These are phyloP conservation scores for Diarsia rubi DNA, from an alignment of 2,888 invertebrate genomes.

Conservation along the genomic window DNA sequence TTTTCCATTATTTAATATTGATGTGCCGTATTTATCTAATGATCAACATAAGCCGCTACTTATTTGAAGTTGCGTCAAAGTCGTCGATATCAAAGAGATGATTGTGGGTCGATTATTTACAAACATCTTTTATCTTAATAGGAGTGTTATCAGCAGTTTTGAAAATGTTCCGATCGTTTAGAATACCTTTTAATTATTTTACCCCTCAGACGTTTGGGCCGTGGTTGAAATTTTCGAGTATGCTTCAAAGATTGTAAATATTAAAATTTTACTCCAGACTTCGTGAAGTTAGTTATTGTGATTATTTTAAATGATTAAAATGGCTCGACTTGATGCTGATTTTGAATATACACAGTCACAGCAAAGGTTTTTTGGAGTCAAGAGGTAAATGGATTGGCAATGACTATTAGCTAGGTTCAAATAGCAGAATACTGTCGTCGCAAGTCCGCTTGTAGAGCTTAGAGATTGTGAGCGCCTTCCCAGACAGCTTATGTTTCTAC, in stretches of 20 bases:
- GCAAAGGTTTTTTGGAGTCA: background rate
- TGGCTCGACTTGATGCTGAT: slow-evolving; percentile 2
- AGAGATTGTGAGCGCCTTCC: slow-evolving; percentile 14
- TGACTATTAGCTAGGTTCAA: slow-evolving; percentile 32
- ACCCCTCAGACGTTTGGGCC: background rate
- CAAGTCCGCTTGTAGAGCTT: slow-evolving; percentile 19
- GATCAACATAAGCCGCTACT: slow-evolving; percentile 38
- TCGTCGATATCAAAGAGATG: slow-evolving; percentile 44
- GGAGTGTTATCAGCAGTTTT: slow-evolving; percentile 38
- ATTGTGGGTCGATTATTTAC: slow-evolving; percentile 19
- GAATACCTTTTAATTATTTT: slow-evolving; percentile 50
- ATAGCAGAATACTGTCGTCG: slow-evolving; percentile 1
- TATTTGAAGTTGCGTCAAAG: slow-evolving; percentile 50
- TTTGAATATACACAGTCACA: background rate
- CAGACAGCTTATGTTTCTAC: slow-evolving; percentile 1
- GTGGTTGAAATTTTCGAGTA: slow-evolving; percentile 31
- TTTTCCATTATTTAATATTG: slow-evolving; percentile 49
- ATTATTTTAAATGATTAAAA: slow-evolving; percentile 1
- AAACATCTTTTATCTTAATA: slow-evolving; percentile 33
- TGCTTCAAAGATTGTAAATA: slow-evolving; percentile 39
- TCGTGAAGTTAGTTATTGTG: background rate
- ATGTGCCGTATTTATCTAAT: slow-evolving; percentile 55
- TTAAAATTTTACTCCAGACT: slow-evolving; percentile 15
- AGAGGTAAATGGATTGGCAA: slow-evolving; percentile 44
- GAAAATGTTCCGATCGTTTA: slow-evolving; percentile 24